Percentiles rank a stretch among this genome's conserved stretches.
Conservation (phyloP, 2,797 vertebrate species). For the Microchirus variegatus region DNA sequence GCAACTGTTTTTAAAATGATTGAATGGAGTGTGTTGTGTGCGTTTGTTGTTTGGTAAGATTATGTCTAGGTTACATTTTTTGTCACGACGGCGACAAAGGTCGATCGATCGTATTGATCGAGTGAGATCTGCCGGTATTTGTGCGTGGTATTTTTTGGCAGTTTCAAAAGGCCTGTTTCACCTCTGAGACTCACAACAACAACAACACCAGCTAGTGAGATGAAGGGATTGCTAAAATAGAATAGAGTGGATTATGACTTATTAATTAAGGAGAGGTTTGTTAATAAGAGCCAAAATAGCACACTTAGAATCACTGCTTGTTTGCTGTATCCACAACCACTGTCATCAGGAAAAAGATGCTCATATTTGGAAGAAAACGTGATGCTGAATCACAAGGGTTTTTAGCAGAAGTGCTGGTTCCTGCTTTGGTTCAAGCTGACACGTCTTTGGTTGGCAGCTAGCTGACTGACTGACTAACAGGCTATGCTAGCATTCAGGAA, state of each 20-base stretch:
- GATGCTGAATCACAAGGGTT: not conserved
- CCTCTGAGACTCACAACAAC: not conserved
- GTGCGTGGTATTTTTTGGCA: too few relatives aligned
- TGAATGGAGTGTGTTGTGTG: too few relatives aligned
- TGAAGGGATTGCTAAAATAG: too few relatives aligned
- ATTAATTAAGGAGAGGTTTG: too few relatives aligned
- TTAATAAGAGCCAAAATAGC: not conserved
- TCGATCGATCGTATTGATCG: too few relatives aligned
- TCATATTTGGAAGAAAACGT: not conserved
- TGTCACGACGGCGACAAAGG: too few relatives aligned
- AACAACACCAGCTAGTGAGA: not conserved
- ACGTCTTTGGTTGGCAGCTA: conserved; percentile 10
- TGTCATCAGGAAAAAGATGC: not conserved
- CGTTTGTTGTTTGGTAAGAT: too few relatives aligned
- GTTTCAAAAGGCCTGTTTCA: conserved; percentile 8
- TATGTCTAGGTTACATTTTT: too few relatives aligned
- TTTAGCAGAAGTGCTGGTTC: conserved; percentile 1
- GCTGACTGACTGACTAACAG: conserved; percentile 33
- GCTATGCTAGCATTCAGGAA: conserved; percentile 29
- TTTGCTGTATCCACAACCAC: not conserved
- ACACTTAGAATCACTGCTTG: too few relatives aligned
- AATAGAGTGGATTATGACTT: too few relatives aligned
- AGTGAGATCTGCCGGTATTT: too few relatives aligned
- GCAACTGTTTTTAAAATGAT: too few relatives aligned
- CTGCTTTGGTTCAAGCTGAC: conserved; percentile 10